Evolutionary conservation across 2,888 invertebrate genomes (phyloP), one percentile per base, ranked within the genome.

Genomic region (Callinectes sapidus): DNA sequence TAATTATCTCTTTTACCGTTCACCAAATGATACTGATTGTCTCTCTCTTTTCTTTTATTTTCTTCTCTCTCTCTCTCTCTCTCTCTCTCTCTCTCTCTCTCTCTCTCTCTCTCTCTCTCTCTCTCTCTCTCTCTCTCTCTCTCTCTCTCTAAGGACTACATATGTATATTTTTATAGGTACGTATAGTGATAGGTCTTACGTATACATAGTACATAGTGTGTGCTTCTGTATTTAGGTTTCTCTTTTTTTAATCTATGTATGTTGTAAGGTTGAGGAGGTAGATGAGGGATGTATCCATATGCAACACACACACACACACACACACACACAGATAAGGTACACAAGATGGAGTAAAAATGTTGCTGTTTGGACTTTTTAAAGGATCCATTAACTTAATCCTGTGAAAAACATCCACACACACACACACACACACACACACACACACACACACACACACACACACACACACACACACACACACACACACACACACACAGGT

Each of bases 341-440:
- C 48, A 48, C 10, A 48, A 48, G 10, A 48, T 10, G 3, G 8
- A 48, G 10, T 0, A 48, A 48, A 48, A 48, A 6, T 48, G 10
- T 48, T 8, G 10, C 10, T 48, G 8, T 48, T 48, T 48, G 48
- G 48, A 10, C 5, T 48, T 48, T 48, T 48, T 48, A 48, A 48
- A 48, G 48, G 8, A 48, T 8, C 0, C 8, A 10, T 48, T 48
- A 48, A 48, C 10, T 48, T 10, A 48, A 10, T 48, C 48, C 42
- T 54, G 54, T 54, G 39, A 5, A 88, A 10, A 10, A 88, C 0
- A 48, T 23, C 18, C 48, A 39, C 39, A 39, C 39, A n/a, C 32
- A 55, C 39, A 89, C 28, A 89, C 39, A 89, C 32, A 89, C 55
- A 89, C 32, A 89, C 61, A 89, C 61, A 89, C 61, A 89, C 23